Evolutionary conservation across 2,797 vertebrate species (phyloP), one percentile per base, ranked within the genome.

Genomic region (Sebastes nivosus): DNA sequence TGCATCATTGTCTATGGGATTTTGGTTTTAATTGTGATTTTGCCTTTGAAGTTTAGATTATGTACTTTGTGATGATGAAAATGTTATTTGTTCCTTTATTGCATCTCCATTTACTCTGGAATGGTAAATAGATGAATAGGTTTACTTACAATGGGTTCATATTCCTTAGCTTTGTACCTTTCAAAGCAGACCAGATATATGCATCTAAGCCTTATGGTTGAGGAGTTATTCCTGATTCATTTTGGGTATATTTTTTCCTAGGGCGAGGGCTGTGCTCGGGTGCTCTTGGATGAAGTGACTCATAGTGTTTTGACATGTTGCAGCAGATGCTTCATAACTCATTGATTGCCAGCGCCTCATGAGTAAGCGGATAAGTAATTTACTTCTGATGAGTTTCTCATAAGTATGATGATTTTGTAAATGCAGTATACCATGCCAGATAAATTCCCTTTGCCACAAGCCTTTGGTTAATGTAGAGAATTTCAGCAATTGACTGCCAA

Each of bases 261-360:
- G 20, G 66, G 46, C 25, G 12, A 20, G 27, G 42, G 25, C 46
- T 52, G 46, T 50, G 18, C 25, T 54, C 8, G 42, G 50, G 42
- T 38, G 36, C 32, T 67, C 30, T 67, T 63, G 27, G 58, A 22
- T 69, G 32, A 74, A 18, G 38, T 86, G 75, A 86, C 61, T 88
- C 81, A 72, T 46, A 36, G 36, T 75, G 63, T 80, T 50, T 34
- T 86, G 75, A 84, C 83, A 67, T 82, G 86, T 87, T 83, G 57
- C 70, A 77, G 68, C 84, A 85, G 67, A 84, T 81, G 63, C 24
- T 71, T 84, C 6, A 24, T 54, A 90, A 77, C 50, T 55, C 46
- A 80, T 22, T 61, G 25, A 68, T 22, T 85, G 70, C 61, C 80
- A 82, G 54, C 64, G 75, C 65, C 42, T 82, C 61, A 60, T 25